A percentile compares a stretch with the other conserved stretches of the same genome.
Conservation (phyloP, 2,888 invertebrate species). For the Calameuta filiformis region DNA sequence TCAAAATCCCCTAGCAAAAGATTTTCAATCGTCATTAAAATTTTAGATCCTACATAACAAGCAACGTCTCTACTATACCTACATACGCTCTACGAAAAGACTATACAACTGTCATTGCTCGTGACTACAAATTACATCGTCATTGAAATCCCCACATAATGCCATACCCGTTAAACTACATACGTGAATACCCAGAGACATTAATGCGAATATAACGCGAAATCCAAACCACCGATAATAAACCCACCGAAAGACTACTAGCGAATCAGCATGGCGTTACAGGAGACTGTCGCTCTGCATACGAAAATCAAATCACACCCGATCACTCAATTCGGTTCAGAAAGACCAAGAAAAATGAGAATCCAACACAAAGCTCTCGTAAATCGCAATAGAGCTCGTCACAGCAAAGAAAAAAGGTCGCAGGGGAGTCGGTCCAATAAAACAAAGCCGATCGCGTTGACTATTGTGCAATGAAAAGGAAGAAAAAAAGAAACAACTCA, state of each 20-base stretch:
- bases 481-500: background rate
- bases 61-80: background rate
- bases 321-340: background rate
- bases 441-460: background rate
- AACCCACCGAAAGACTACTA: background rate
- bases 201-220: background rate
- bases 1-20: background rate
- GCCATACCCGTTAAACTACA: background rate
- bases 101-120: background rate
- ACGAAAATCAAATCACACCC: background rate
- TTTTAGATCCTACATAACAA: background rate
- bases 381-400: background rate
- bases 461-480: background rate
- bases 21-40: background rate
- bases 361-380: background rate
- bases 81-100: background rate
- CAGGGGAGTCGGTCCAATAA: background rate
- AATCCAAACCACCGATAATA: background rate
- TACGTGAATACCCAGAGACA: background rate
- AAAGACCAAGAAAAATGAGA: background rate
- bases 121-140: background rate
- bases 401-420: background rate
- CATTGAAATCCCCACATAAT: background rate
- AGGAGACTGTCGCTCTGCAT: background rate
- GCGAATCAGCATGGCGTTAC: background rate